phyloP scores from a whole-genome alignment of 2,797 vertebrate genomes.

The Takifugu ocellatus region DNA sequence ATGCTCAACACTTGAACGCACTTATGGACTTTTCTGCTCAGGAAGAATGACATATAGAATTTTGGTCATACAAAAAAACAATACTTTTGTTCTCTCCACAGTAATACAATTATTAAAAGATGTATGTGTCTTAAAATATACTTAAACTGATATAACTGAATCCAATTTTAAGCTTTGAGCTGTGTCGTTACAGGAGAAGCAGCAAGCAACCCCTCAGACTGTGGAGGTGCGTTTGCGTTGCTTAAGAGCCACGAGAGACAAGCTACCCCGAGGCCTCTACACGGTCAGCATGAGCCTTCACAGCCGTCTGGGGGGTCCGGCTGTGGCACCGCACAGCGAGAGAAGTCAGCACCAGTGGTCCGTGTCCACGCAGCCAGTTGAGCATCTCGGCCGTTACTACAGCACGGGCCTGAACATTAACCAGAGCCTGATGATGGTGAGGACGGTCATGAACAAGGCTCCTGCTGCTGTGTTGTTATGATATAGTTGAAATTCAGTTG shows the following conservation, averaged over 20 bases:
- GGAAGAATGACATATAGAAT: not conserved
- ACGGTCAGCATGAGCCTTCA: conserved; percentile 79
- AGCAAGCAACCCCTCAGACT: conserved; percentile 52
- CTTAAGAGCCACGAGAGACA: conserved; percentile 85
- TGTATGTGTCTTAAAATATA: too few relatives aligned
- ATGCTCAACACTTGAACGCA: not conserved
- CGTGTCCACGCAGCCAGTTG: conserved; percentile 64
- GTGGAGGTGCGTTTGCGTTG: conserved; percentile 82
- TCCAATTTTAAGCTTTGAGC: not conserved
- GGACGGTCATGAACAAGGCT: conserved; percentile 38
- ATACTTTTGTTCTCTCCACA: not conserved
- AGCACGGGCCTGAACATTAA: conserved; percentile 81
- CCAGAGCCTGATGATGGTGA: conserved; percentile 83
- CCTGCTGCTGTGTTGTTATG: not conserved
- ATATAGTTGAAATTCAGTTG: too few relatives aligned
- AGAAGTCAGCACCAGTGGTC: conserved; percentile 61
- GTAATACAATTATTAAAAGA: not conserved
- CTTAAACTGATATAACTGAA: too few relatives aligned
- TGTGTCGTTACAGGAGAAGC: conserved; percentile 66
- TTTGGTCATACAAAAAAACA: too few relatives aligned
- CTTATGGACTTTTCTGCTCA: not conserved
- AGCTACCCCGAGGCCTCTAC: conserved; percentile 83
- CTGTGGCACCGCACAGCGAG: conserved; percentile 55
- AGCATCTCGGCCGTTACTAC: conserved; percentile 80
- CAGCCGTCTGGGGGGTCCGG: conserved; percentile 70